Evolutionary conservation across 2,888 invertebrate species (phyloP), one percentile per base, ranked within the genome.

Genomic region (Hydrotaea diabolus): DNA sequence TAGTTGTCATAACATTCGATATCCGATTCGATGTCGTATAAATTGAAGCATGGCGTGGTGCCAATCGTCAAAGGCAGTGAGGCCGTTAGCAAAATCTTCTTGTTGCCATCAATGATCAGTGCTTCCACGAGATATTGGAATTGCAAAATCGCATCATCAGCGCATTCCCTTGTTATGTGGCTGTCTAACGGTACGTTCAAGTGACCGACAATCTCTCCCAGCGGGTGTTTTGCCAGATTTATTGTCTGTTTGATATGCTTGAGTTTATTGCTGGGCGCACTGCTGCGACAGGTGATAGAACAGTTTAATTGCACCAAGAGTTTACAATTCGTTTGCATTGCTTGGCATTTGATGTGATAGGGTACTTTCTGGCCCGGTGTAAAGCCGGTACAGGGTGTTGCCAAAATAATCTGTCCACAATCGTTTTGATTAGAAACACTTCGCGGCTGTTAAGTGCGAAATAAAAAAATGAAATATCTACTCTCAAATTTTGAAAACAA

Each of bases 311-410:
- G 76, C 39, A 82, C 53, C 49, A 79, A 36, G 13, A 81, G 36
- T 79, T 85, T 85, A 36, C 76, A 82, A 66, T 76, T 59, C 7
- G 36, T 3, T 62, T 85, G 73, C 62, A 43, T 13, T 31, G 72
- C 36, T 15, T 74, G 72, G 19, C 59, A 76, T 0, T 43, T 15
- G 31, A 76, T 26, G n/a, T 69, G 73, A 79, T 82, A 82, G 21
- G 82, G 84, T 17, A 85, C 62, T 31, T 53, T 73, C 72, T 85
- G 84, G 1, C 82, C 84, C 15, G 84, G 84, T 19, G 84, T 77
- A 73, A 82, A 85, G 49, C 84, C 82, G 26, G 46, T 79, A n/a
- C 84, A 82, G 31, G 78, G 79, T 49, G 76, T 11, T 69, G 62
- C 36, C 17, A 85, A 66, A 4, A n/a, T 31, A 17, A 85, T 69